A percentile compares a stretch with the other conserved stretches of the same genome.
phyloP scores from a whole-genome alignment of 2,113 vertebrate species.

The Sterna hirundo region DNA sequence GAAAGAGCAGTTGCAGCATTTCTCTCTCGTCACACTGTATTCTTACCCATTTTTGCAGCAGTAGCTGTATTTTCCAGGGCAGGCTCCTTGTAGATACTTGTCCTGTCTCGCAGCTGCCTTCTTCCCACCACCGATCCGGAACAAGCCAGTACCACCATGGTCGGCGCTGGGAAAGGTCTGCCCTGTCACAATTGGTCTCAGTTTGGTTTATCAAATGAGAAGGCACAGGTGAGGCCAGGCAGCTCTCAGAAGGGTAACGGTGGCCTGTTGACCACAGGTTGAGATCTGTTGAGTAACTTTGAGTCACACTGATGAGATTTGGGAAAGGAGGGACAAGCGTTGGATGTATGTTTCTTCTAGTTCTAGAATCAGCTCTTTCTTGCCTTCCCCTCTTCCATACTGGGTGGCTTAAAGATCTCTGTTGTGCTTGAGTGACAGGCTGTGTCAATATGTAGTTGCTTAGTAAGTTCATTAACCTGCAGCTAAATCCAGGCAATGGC shows the following conservation, averaged over 20 bases:
- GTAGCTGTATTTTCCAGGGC: not conserved
- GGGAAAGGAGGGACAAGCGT: not conserved
- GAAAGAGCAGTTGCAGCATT: not conserved
- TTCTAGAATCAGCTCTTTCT: not conserved
- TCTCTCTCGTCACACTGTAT: not conserved
- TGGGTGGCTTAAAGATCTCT: constrained; percentile 17
- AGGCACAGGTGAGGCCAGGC: not conserved
- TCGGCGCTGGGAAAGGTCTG: not conserved
- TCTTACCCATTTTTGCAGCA: not conserved
- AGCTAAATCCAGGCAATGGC: constrained; percentile 52
- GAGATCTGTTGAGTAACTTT: not conserved
- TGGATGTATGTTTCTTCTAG: not conserved
- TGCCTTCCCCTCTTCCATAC: not conserved
- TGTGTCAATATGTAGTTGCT: constrained; percentile 23
- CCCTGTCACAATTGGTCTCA: not conserved
- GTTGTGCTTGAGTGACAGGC: constrained; percentile 59
- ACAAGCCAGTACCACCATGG: not conserved
- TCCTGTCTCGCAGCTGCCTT: not conserved
- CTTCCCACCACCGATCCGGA: not conserved
- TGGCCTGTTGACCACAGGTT: not conserved
- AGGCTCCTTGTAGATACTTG: not conserved
- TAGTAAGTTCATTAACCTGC: constrained; percentile 49
- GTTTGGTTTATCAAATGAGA: not conserved
- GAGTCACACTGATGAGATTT: not conserved
- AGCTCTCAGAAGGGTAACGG: not conserved